These are phyloP conservation scores for Brachypalpus laphriformis DNA, from an alignment of 2,888 invertebrate species.

Conservation along the genomic window DNA sequence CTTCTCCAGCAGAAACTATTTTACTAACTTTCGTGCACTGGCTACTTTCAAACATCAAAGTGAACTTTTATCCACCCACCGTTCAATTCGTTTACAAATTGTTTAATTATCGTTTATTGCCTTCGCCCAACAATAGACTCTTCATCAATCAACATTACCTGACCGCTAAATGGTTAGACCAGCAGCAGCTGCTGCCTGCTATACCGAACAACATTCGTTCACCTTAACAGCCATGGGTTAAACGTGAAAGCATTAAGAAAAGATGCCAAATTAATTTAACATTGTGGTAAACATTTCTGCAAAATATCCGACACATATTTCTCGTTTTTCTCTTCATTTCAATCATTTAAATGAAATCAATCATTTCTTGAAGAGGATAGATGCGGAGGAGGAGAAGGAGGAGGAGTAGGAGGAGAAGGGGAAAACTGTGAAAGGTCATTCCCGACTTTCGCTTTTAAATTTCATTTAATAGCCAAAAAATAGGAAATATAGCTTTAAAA, in stretches of 20 bases:
- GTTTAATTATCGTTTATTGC: not conserved
- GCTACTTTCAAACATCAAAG: not conserved
- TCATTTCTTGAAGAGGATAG: slow-evolving; percentile 12
- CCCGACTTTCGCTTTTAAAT: slow-evolving; percentile 26
- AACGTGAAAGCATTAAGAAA: slow-evolving; percentile 3
- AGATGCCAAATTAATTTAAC: slow-evolving; percentile 28
- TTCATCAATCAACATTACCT: slow-evolving; percentile 3
- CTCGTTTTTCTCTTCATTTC: not conserved
- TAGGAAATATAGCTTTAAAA: slow-evolving; percentile 23
- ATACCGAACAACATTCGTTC: not conserved
- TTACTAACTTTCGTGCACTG: not conserved
- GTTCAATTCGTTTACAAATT: not conserved
- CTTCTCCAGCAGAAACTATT: no score
- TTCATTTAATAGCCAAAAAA: slow-evolving; percentile 14
- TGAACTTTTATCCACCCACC: not conserved
- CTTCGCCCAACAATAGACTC: not conserved
- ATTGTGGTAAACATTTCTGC: slow-evolving; percentile 5
- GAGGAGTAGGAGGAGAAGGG: slow-evolving; percentile 5
- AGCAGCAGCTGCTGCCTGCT: not conserved
- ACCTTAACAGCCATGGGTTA: not conserved
- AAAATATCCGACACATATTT: not conserved
- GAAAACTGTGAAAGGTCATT: not conserved
- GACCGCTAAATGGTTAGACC: not conserved
- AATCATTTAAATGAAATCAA: slow-evolving; percentile 50
- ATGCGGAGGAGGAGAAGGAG: not conserved